Evolutionary conservation across 2,888 invertebrate species (phyloP).

Genomic region (Druceiella hillmani): DNA sequence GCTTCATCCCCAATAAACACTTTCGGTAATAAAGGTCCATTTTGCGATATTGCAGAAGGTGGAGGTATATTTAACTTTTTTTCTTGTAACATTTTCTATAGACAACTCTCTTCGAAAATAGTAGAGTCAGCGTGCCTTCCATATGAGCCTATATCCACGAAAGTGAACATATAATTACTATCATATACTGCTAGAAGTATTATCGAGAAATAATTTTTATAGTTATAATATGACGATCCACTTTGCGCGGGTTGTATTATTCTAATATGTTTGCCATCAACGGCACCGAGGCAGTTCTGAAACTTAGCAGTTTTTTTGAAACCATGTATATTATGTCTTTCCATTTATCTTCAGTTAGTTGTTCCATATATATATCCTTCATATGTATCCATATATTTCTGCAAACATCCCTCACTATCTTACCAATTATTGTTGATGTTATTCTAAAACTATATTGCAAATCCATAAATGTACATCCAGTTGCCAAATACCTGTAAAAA

Average conservation of each 20-base stretch:
- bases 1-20: constrained; percentile 21
- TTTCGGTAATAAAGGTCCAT: constrained; percentile 16
- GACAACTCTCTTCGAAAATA: constrained; percentile 20
- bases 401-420: constrained; percentile 17
- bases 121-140: constrained; percentile 18
- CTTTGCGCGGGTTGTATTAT: constrained; percentile 18
- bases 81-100: constrained; percentile 17
- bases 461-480: constrained; percentile 19
- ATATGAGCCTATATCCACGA: constrained; percentile 21
- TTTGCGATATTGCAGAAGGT: constrained; percentile 14
- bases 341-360: constrained; percentile 14
- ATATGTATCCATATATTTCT: constrained; percentile 19
- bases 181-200: constrained; percentile 16
- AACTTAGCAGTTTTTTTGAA: constrained; percentile 14
- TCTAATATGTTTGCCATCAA: constrained; percentile 25
- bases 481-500: constrained; percentile 11
- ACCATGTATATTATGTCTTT: constrained; percentile 10
- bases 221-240: constrained; percentile 18
- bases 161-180: constrained; percentile 16
- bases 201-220: constrained; percentile 15
- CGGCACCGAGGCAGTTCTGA: constrained; percentile 21
- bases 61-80: constrained; percentile 20
- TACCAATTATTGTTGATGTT: constrained; percentile 9
- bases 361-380: constrained; percentile 17
- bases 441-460: constrained; percentile 18